Conservation (phyloP, 64 coral and sea anemone species). For the Cladopsammia gracilis region DNA sequence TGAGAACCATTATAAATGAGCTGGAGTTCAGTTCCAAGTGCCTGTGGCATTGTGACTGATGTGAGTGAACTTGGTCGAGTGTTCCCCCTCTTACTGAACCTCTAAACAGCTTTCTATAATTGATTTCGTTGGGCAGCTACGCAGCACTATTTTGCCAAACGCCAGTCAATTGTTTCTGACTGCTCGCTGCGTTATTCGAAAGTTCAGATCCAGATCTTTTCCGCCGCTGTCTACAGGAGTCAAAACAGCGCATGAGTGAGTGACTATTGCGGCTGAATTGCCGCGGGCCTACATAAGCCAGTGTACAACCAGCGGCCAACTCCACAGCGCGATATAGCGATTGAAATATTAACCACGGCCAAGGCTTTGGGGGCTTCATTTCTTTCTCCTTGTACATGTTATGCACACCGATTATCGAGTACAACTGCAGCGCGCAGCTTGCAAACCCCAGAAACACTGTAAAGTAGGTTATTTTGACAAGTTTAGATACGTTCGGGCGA, state of each 20-base stretch:
- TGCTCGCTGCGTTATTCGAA: background rate
- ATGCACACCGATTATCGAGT: slow-evolving; percentile 75
- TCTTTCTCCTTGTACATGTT: slow-evolving; percentile 51
- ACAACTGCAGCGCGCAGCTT: slow-evolving; percentile 76
- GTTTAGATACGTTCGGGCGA: slow-evolving; percentile 74
- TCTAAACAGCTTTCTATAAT: no score
- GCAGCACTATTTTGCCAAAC: background rate
- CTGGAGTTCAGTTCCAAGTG: no score
- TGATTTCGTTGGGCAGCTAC: background rate
- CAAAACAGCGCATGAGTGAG: slow-evolving; percentile 5
- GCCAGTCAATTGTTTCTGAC: background rate
- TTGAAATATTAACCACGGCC: slow-evolving; percentile 77
- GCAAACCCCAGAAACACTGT: slow-evolving; percentile 73
- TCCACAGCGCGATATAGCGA: slow-evolving; percentile 74
- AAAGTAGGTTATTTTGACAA: slow-evolving; percentile 85
- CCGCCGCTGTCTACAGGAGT: no score
- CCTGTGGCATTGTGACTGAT: no score
- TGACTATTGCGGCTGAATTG: slow-evolving; percentile 25
- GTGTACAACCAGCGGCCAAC: slow-evolving; percentile 62
- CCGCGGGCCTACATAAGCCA: slow-evolving; percentile 80
- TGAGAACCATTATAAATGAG: no score
- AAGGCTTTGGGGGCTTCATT: slow-evolving; percentile 46
- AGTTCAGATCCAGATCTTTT: background rate
- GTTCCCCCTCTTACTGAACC: no score
- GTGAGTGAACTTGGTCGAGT: no score